Conservation (phyloP, 2,888 invertebrate genomes). For the Meandrusa payeni region DNA sequence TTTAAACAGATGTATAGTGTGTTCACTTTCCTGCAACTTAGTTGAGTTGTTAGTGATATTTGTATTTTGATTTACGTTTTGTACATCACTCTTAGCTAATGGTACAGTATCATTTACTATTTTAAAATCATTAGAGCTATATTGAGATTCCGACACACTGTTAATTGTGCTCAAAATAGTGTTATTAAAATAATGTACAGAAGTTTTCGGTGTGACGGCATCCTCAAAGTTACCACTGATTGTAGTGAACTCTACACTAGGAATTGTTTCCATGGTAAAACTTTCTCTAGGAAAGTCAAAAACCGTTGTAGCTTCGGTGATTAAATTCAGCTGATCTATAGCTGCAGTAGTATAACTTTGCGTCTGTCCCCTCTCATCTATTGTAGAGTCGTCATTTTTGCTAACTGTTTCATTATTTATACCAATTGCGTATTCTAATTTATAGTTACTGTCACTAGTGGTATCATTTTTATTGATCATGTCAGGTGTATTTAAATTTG, state of each 20-base stretch:
- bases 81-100: too few relatives aligned
- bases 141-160: too few relatives aligned
- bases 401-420: too few relatives aligned
- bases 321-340: too few relatives aligned
- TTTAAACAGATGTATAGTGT: too few relatives aligned
- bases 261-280: background rate
- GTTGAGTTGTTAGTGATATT: too few relatives aligned
- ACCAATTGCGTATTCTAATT: background rate
- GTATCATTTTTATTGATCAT: background rate
- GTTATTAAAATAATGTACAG: background rate
- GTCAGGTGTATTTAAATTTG: background rate
- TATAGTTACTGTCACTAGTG: background rate
- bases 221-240: background rate
- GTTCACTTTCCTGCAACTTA: too few relatives aligned
- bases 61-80: too few relatives aligned
- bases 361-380: too few relatives aligned
- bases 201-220: background rate
- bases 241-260: background rate
- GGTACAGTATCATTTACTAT: too few relatives aligned
- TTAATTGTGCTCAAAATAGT: background rate
- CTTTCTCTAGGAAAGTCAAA: background rate
- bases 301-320: background rate
- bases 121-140: background rate
- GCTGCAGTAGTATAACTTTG: too few relatives aligned
- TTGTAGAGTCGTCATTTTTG: too few relatives aligned